phyloP scores from a whole-genome alignment of 2,113 vertebrate genomes.

The Pagrus major region DNA sequence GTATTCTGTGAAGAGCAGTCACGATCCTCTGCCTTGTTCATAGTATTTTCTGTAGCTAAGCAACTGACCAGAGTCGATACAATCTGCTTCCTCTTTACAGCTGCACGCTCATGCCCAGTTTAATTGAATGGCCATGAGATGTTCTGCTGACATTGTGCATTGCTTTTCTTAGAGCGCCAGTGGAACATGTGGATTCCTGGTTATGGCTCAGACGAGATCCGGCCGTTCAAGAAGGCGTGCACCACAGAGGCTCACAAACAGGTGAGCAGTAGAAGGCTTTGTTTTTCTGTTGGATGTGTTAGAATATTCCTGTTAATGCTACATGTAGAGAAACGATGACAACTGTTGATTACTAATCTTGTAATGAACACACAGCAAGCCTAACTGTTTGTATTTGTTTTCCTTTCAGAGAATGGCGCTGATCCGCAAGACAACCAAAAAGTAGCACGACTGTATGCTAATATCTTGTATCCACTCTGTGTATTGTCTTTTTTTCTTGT shows the following conservation, averaged over 20 bases:
- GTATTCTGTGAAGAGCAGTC: no score
- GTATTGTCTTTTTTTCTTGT: slow-evolving; percentile 4
- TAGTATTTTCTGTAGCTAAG: no score
- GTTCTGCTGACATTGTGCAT: slow-evolving; percentile 2
- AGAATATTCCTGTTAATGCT: background rate
- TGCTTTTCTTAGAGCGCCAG: slow-evolving; percentile 90
- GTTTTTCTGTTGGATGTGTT: background rate
- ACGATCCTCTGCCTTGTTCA: no score
- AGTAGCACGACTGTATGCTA: slow-evolving; percentile 82
- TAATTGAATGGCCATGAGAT: no score
- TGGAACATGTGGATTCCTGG: slow-evolving; percentile 99
- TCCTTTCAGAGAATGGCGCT: slow-evolving; percentile 95
- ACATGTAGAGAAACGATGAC: background rate
- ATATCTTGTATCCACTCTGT: slow-evolving; percentile 52
- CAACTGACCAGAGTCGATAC: no score
- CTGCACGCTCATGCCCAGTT: no score
- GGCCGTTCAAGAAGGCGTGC: slow-evolving; percentile 98
- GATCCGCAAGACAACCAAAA: slow-evolving; percentile 99
- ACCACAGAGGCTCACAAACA: slow-evolving; percentile 99
- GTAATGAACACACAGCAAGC: background rate
- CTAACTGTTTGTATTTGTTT: slow-evolving; percentile 33
- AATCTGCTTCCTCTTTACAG: no score
- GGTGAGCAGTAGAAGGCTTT: slow-evolving; percentile 78
- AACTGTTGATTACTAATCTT: background rate
- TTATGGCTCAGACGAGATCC: slow-evolving; percentile 98